A percentile compares a stretch with the other conserved stretches of the same genome.
These are phyloP conservation scores for Flexamia atlantica DNA, from an alignment of 2,888 invertebrate species.

Conservation along the genomic window DNA sequence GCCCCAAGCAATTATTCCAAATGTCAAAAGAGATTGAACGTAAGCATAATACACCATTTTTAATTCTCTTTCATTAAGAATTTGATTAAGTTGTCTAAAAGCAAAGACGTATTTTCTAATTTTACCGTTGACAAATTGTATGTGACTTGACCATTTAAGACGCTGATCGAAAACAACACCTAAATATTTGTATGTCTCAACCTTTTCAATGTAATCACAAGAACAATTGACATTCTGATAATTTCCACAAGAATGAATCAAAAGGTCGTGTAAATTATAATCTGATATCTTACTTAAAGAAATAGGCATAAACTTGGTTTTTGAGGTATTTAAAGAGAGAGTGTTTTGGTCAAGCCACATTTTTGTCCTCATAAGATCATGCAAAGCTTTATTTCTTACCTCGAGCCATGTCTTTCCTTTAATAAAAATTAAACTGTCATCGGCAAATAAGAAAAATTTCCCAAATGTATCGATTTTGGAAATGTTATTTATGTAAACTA, in stretches of 20 bases:
- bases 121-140: not conserved
- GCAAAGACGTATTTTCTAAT: slow-evolving; percentile 34
- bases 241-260: slow-evolving; percentile 1
- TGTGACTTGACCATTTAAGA: not conserved
- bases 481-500: slow-evolving; percentile 58
- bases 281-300: slow-evolving; percentile 1
- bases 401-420: slow-evolving; percentile 48
- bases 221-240: slow-evolving; percentile 1
- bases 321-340: slow-evolving; percentile 42
- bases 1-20: slow-evolving; percentile 17
- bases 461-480: slow-evolving; percentile 1
- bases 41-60: not conserved
- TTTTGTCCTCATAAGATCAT: not conserved
- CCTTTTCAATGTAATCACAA: slow-evolving; percentile 3
- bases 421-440: slow-evolving; percentile 41
- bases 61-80: no score
- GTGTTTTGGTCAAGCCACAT: slow-evolving; percentile 54
- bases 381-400: not conserved
- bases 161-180: not conserved
- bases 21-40: slow-evolving; percentile 2
- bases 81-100: not conserved
- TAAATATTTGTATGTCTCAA: slow-evolving; percentile 42
- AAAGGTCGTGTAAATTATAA: not conserved
- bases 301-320: slow-evolving; percentile 40
- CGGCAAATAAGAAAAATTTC: slow-evolving; percentile 55